phyloP scores from a whole-genome alignment of 2,113 vertebrate species.

The Xenopus laevis region DNA sequence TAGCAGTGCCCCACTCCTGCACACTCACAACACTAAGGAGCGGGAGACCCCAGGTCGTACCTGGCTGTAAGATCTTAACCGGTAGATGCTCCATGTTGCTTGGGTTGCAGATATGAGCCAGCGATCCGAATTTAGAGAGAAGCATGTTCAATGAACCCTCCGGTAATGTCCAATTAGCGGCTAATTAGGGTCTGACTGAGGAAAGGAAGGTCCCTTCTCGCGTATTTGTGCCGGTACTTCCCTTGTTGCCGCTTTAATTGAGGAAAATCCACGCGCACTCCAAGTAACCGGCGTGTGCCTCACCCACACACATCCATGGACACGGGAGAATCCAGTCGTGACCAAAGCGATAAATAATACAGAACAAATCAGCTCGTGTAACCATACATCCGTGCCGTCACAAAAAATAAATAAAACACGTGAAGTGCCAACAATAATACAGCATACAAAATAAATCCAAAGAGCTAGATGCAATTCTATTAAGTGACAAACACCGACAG shows the following conservation, averaged over 20 bases:
- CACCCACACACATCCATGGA: slow-evolving; percentile 13
- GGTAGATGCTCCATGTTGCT: slow-evolving; percentile 88
- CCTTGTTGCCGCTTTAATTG: slow-evolving; percentile 1
- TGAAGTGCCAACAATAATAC: background rate
- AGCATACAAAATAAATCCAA: slow-evolving; percentile 7
- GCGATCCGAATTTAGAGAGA: slow-evolving; percentile 93
- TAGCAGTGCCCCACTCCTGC: no score
- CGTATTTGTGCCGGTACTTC: background rate
- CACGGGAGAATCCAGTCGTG: background rate
- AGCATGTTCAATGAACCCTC: slow-evolving; percentile 72
- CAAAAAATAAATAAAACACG: background rate
- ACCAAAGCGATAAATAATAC: background rate
- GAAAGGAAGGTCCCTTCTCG: background rate
- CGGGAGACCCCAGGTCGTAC: slow-evolving; percentile 54
- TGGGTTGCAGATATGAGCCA: slow-evolving; percentile 90
- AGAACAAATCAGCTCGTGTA: background rate
- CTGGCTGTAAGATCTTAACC: slow-evolving; percentile 90
- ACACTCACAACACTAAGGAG: background rate
- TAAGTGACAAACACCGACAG: background rate
- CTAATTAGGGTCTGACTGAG: background rate
- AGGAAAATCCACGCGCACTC: background rate
- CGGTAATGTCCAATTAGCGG: background rate
- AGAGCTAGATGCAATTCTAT: background rate
- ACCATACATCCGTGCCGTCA: background rate
- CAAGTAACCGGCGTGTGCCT: slow-evolving; percentile 17